phyloP scores from a whole-genome alignment of 2,888 invertebrate species.

The Callinectes sapidus region DNA sequence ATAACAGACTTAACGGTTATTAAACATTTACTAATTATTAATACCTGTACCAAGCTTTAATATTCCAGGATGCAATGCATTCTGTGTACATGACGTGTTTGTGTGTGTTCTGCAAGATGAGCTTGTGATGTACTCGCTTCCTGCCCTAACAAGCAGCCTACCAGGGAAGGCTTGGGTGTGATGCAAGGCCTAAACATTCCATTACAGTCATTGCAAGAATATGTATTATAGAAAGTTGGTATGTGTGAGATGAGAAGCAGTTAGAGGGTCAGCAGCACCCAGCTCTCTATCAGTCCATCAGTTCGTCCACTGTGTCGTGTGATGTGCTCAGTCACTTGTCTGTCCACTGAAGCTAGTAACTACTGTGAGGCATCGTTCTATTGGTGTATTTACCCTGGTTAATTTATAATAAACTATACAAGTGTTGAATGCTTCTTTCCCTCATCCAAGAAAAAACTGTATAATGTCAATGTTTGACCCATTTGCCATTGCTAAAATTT shows the following conservation, averaged over 20 bases:
- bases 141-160: not conserved
- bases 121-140: not conserved
- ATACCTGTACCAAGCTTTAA: slow-evolving; percentile 6
- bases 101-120: slow-evolving; percentile 9
- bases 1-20: not conserved
- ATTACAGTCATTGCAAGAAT: not conserved
- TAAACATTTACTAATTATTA: not conserved
- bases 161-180: not conserved
- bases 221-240: not conserved
- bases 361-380: slow-evolving; percentile 5
- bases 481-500: not conserved
- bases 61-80: slow-evolving; percentile 23
- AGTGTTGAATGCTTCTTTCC: not conserved
- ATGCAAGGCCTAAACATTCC: not conserved
- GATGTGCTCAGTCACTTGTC: not conserved
- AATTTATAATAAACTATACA: slow-evolving; percentile 24
- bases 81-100: not conserved
- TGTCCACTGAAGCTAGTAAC: not conserved
- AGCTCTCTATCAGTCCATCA: not conserved
- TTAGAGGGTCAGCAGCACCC: not conserved
- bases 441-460: not conserved
- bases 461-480: not conserved
- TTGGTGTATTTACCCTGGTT: slow-evolving; percentile 25
- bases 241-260: not conserved
- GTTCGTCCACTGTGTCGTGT: not conserved